phyloP scores from a whole-genome alignment of 2,888 invertebrate genomes.

The Boloria selene region DNA sequence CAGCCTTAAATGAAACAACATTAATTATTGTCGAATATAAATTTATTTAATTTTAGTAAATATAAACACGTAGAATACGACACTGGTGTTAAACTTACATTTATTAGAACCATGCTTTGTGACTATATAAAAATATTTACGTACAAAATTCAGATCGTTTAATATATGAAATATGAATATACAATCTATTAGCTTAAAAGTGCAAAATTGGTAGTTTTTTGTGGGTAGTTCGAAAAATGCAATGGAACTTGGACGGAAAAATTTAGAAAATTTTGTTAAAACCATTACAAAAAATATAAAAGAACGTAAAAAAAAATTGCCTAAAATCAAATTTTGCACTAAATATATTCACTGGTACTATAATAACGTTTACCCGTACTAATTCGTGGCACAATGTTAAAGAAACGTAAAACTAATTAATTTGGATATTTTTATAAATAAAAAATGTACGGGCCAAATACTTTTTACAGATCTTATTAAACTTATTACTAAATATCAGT shows the following conservation, averaged over 20 bases:
- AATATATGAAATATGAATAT: conserved; percentile 41
- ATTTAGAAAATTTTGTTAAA: not conserved
- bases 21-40: conserved; percentile 57
- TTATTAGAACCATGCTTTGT: conserved; percentile 55
- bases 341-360: conserved; percentile 39
- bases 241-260: conserved; percentile 40
- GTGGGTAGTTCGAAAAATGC: conserved; percentile 25
- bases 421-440: conserved; percentile 37
- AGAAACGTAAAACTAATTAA: conserved; percentile 47
- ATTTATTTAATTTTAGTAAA: conserved; percentile 69
- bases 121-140: conserved; percentile 51
- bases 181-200: conserved; percentile 39
- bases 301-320: not conserved
- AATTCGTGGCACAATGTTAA: conserved; percentile 68
- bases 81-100: conserved; percentile 62
- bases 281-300: conserved; percentile 5
- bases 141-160: conserved; percentile 67
- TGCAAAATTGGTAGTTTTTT: conserved; percentile 23
- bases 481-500: conserved; percentile 58
- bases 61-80: conserved; percentile 64
- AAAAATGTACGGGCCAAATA: conserved; percentile 40
- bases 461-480: conserved; percentile 62
- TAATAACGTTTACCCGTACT: conserved; percentile 68
- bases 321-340: conserved; percentile 14
- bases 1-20: not conserved